phyloP scores from a whole-genome alignment of 2,113 vertebrate species.

The Eulacestoma nigropectus region DNA sequence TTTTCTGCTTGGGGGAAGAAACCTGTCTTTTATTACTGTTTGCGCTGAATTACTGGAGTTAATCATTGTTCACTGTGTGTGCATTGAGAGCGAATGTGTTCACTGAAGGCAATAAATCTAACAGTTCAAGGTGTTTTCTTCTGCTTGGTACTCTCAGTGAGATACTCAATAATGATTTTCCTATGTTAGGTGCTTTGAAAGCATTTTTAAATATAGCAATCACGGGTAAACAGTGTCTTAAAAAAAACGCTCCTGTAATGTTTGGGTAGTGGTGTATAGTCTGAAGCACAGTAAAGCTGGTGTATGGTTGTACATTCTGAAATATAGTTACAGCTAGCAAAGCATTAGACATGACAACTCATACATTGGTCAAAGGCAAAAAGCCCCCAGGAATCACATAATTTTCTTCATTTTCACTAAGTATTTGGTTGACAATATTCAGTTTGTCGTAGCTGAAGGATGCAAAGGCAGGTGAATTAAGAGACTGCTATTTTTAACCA shows the following conservation, averaged over 20 bases:
- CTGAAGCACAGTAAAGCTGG: background rate
- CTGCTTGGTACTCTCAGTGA: background rate
- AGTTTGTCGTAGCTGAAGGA: background rate
- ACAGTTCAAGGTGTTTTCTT: background rate
- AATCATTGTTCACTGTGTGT: background rate
- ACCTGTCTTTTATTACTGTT: constrained; percentile 26
- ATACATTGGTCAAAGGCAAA: background rate
- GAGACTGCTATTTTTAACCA: background rate
- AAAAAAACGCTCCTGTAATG: background rate
- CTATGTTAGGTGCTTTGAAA: background rate
- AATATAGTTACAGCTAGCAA: background rate
- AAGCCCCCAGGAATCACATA: background rate
- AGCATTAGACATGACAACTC: background rate
- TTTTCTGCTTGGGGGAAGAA: background rate
- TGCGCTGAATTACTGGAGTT: background rate
- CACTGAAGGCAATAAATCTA: background rate
- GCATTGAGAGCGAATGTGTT: background rate
- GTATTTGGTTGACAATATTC: background rate
- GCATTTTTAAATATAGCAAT: background rate
- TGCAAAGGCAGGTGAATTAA: background rate
- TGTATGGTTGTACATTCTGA: background rate
- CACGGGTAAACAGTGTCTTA: background rate
- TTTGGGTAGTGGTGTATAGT: background rate
- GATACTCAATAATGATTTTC: background rate
- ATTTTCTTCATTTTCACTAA: background rate